Percentiles rank a stretch among this genome's conserved stretches.
These are phyloP conservation scores for Hesperophylax magnus DNA, from an alignment of 1,140 invertebrate species.

Conservation along the genomic window DNA sequence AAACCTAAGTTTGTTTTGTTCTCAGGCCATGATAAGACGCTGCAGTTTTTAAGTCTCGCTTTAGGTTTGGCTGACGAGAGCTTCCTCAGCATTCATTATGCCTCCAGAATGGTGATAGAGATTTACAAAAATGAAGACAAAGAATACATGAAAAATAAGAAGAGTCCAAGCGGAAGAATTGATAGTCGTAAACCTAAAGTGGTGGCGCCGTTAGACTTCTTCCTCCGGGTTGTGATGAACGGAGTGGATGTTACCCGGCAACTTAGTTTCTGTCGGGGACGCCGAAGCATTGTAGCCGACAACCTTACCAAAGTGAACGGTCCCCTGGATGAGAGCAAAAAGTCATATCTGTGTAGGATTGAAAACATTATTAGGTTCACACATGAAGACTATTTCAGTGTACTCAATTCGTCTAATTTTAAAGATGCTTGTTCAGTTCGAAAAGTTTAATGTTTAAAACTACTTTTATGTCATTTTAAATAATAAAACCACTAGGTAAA, in stretches of 20 bases:
- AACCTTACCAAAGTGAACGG: slow-evolving; percentile 63
- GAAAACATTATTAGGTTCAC: slow-evolving; percentile 88
- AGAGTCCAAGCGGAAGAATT: slow-evolving; percentile 56
- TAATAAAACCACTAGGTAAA: too few relatives aligned
- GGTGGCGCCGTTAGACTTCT: slow-evolving; percentile 75
- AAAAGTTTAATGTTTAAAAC: slow-evolving; percentile 39
- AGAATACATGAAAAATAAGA: slow-evolving; percentile 70
- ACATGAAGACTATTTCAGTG: slow-evolving; percentile 87
- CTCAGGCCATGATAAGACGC: slow-evolving; percentile 92
- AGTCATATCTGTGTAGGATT: slow-evolving; percentile 82
- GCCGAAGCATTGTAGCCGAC: slow-evolving; percentile 61
- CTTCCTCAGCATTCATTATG: slow-evolving; percentile 79
- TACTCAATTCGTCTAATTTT: slow-evolving; percentile 87
- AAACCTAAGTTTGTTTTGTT: slow-evolving; percentile 88
- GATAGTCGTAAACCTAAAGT: slow-evolving; percentile 57
- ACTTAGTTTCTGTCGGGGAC: slow-evolving; percentile 83
- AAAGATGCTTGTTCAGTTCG: slow-evolving; percentile 82
- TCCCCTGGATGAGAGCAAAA: slow-evolving; percentile 63
- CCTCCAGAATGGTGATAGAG: slow-evolving; percentile 89
- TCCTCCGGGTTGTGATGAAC: slow-evolving; percentile 88
- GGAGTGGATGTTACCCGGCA: slow-evolving; percentile 88
- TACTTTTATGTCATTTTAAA: too few relatives aligned
- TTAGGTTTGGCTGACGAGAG: slow-evolving; percentile 77
- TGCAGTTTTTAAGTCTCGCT: slow-evolving; percentile 86
- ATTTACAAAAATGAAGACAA: slow-evolving; percentile 75